Evolutionary conservation across 1,140 invertebrate genomes (phyloP).

Genomic region (Maniola jurtina): DNA sequence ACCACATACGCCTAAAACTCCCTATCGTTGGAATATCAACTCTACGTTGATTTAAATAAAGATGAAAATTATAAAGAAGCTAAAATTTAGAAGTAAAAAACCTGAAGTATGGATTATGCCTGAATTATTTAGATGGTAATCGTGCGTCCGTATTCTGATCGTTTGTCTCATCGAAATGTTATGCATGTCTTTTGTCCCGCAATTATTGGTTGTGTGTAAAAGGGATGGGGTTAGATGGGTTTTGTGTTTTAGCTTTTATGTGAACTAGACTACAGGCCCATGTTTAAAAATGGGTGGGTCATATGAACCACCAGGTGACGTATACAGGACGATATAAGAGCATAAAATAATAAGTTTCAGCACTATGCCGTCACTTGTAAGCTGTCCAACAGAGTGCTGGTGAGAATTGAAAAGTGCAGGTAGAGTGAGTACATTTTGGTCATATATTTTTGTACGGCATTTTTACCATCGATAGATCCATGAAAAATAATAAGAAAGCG

Average conservation of each 20-base stretch:
- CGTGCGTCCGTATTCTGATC: slow-evolving; percentile 70
- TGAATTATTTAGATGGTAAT: slow-evolving; percentile 77
- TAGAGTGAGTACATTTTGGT: no score
- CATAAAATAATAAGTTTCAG: no score
- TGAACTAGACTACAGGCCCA: no score
- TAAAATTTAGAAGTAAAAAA: slow-evolving; percentile 32
- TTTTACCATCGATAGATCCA: no score
- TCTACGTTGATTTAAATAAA: slow-evolving; percentile 10
- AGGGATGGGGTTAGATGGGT: slow-evolving; percentile 23
- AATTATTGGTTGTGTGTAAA: slow-evolving; percentile 24
- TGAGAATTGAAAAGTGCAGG: no score
- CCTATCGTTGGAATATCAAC: slow-evolving; percentile 24
- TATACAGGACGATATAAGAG: no score
- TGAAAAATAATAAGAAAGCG: no score
- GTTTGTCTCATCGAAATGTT: slow-evolving; percentile 59
- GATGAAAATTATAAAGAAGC: not conserved
- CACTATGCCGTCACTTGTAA: no score
- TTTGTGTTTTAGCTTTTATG: slow-evolving; percentile 16
- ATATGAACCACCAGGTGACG: no score
- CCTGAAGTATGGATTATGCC: slow-evolving; percentile 58
- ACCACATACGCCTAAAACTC: slow-evolving; percentile 4
- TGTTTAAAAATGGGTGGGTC: no score
- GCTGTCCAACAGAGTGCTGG: no score
- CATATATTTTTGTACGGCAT: no score
- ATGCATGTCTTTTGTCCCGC: slow-evolving; percentile 31